phyloP scores from a whole-genome alignment of 2,888 invertebrate species.

The Plemyria rubiginata region DNA sequence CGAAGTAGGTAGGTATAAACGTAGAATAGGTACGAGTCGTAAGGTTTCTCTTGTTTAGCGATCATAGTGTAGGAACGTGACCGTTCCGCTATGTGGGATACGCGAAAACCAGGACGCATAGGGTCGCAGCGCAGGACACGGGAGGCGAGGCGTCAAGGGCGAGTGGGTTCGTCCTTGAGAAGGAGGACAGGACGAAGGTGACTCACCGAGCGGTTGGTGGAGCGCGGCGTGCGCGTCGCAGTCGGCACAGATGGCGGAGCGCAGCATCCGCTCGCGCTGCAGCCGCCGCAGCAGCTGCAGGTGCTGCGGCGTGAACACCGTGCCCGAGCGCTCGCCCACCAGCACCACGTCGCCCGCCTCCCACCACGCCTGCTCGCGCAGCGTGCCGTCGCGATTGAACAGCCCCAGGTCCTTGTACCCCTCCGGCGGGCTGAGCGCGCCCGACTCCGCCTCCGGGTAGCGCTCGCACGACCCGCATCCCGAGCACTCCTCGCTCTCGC shows the following conservation, averaged over 20 bases:
- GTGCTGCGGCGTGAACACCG: conserved; percentile 88
- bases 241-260: conserved; percentile 83
- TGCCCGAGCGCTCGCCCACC: conserved; percentile 83
- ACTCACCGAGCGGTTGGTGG: conserved; percentile 80
- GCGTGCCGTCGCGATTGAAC: conserved; percentile 82
- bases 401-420: conserved; percentile 94
- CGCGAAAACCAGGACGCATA: conserved; percentile 27
- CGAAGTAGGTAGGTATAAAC: conserved; percentile 16
- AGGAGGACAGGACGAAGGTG: conserved; percentile 49
- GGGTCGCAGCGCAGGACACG: conserved; percentile 36
- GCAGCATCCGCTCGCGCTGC: conserved; percentile 85
- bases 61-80: conserved; percentile 41
- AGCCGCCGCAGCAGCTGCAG: conserved; percentile 87
- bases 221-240: conserved; percentile 79
- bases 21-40: conserved; percentile 44
- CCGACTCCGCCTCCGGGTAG: conserved; percentile 91
- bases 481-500: conserved; percentile 89
- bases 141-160: conserved; percentile 23
- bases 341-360: conserved; percentile 85
- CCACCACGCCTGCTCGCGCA: conserved; percentile 85
- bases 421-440: conserved; percentile 95
- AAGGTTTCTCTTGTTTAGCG: conserved; percentile 54
- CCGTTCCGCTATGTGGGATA: conserved; percentile 16
- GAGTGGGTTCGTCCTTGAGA: conserved; percentile 30
- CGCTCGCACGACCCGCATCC: conserved; percentile 81